phyloP scores from a whole-genome alignment of 2,797 vertebrate species.

The Halcyon badia region DNA sequence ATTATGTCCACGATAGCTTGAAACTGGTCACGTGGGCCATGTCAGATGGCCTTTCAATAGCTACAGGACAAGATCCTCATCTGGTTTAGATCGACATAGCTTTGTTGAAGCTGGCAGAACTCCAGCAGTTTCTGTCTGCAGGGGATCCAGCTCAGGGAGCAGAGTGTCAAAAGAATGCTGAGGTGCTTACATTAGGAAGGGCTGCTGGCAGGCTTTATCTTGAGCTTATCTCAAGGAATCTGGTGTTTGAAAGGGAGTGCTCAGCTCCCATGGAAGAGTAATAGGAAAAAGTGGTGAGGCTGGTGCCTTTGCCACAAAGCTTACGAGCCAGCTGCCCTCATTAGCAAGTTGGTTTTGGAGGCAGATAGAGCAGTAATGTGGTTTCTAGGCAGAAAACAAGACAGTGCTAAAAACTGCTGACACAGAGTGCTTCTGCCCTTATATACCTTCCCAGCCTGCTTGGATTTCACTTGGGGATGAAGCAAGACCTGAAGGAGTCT shows the following conservation, averaged over 20 bases:
- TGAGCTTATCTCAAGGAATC: not conserved
- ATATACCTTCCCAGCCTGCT: not conserved
- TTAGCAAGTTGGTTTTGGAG: not conserved
- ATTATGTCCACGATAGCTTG: not conserved
- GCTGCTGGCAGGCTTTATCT: not conserved
- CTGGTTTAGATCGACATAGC: not conserved
- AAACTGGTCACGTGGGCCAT: not conserved
- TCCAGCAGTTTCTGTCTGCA: not conserved
- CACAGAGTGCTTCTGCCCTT: not conserved
- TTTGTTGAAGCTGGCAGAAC: not conserved
- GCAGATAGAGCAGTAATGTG: not conserved
- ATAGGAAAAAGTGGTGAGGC: not conserved
- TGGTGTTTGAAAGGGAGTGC: not conserved
- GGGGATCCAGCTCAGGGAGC: not conserved
- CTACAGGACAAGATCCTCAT: not conserved
- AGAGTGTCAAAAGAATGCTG: not conserved
- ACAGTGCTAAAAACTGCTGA: not conserved
- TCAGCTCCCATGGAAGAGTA: not conserved
- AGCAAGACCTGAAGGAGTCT: not conserved
- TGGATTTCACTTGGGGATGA: not conserved
- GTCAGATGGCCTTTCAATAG: not conserved
- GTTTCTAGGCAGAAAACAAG: slow-evolving; percentile 37
- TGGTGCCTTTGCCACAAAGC: not conserved
- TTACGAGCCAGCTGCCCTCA: not conserved
- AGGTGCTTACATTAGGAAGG: not conserved